These are phyloP conservation scores for Escarpia spicata DNA, from an alignment of 2,888 invertebrate genomes.

Conservation along the genomic window DNA sequence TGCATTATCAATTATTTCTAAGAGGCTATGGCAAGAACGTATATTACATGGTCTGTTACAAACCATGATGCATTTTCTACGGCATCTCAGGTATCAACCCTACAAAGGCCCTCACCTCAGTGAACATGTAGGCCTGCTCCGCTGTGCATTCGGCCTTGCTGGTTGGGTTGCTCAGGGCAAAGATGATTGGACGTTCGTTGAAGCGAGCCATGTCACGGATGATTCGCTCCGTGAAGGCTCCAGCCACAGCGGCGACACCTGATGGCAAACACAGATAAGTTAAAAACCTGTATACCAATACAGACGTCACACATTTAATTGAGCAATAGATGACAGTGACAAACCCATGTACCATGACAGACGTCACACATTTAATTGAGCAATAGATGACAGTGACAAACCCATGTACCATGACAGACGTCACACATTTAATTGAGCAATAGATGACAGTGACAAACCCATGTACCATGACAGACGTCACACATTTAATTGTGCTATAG, in stretches of 20 bases:
- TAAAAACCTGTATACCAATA: not conserved
- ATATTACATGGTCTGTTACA: not conserved
- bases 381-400: too few relatives aligned
- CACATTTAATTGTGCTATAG: too few relatives aligned
- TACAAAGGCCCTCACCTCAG: slow-evolving; percentile 72
- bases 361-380: too few relatives aligned
- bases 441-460: too few relatives aligned
- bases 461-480: too few relatives aligned
- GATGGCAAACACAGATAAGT: not conserved
- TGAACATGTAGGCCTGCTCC: slow-evolving; percentile 88
- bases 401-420: too few relatives aligned
- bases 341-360: too few relatives aligned
- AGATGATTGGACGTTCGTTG: slow-evolving; percentile 90
- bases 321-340: not conserved
- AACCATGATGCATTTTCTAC: not conserved
- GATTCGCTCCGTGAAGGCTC: slow-evolving; percentile 90
- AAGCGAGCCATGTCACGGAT: slow-evolving; percentile 84
- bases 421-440: too few relatives aligned
- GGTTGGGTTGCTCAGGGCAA: slow-evolving; percentile 98
- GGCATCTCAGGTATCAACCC: not conserved
- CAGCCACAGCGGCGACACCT: slow-evolving; percentile 91
- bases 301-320: not conserved
- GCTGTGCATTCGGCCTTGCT: slow-evolving; percentile 98
- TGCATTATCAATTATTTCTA: too few relatives aligned
- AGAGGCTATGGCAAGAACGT: not conserved